Base-by-base conservation (phyloP, 2,797 vertebrate genomes). In the Loriculus beryllinus region DNA sequence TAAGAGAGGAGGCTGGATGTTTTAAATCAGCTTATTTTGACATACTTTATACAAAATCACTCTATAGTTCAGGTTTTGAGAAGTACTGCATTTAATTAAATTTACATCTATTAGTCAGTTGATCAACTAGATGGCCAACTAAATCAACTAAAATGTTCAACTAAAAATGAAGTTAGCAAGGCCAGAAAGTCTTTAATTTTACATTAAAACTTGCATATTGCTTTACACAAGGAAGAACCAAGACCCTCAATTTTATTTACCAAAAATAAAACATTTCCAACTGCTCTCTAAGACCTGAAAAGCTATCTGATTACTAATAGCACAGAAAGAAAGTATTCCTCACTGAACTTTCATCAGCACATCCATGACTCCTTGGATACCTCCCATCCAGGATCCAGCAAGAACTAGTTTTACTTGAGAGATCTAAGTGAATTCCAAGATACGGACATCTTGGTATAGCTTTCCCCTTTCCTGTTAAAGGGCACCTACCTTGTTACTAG, bases 21-120 rank as follows among this genome's bases (percentile, higher is more conserved):
- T 91, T 83, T 96, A 95, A 95, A 95, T 96, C 94, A 86, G 48
- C 54, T 72, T 79, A 51, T 86, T 95, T 84, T 83, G 82, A 94
- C 87, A 92, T 90, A 48, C 82, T 88, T 88, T 93, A 81, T 75
- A 82, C 54, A 86, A 86, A 89, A 90, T 43, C 56, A 67, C 42
- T 76, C 74, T 52, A 39, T 21, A 76, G 59, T 76, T 94, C 63
- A 83, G 43, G 37, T 79, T 93, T 79, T 76, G 43, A 78, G 72
- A 92, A 79, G 51, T 42, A 82, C 19, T 33, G 70, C 67, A 70
- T 86, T 92, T 93, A 93, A 96, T 96, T 94, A 96, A 87, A 93
- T 83, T 87, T 80, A 60, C 62, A 89, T 78, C 64, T 85, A 26
- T 85, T 85, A 85, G 81, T 92, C 93, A 82, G 77, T 84, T 72